Percentiles rank a stretch among this genome's conserved stretches.
phyloP scores from a whole-genome alignment of 30 jellyfish, hydroid and myxozoan genomes.

The Rhopilema esculentum region DNA sequence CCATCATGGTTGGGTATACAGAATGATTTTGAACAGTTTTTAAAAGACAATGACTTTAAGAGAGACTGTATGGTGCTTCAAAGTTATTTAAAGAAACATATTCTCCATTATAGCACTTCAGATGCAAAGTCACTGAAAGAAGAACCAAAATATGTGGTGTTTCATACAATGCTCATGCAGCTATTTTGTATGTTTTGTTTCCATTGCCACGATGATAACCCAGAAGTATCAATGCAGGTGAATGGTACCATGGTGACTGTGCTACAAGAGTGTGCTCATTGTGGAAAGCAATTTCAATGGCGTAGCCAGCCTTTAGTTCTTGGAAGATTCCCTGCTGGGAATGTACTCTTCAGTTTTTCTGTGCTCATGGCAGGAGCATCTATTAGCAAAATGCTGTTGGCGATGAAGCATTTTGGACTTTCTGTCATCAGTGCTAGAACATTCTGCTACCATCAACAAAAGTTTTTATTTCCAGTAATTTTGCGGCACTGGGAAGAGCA shows the following conservation, averaged over 20 bases:
- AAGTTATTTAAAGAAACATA: not conserved
- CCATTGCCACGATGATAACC: conserved; percentile 30
- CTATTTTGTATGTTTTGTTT: conserved; percentile 51
- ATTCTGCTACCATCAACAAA: conserved; percentile 27
- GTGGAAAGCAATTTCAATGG: conserved; percentile 4
- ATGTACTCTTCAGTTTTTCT: conserved; percentile 40
- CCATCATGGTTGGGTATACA: not conserved
- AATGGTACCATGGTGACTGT: conserved; percentile 64
- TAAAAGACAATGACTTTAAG: not conserved
- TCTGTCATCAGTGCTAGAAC: conserved; percentile 54
- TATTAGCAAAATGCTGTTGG: conserved; percentile 37
- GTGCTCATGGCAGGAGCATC: conserved; percentile 48
- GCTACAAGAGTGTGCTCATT: conserved; percentile 29
- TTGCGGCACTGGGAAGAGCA: conserved; percentile 26
- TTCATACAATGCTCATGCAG: conserved; percentile 25
- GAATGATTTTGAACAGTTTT: not conserved
- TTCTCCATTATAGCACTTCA: conserved; percentile 4
- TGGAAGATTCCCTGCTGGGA: conserved; percentile 37
- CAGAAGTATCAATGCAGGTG: conserved; percentile 35
- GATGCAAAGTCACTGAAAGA: conserved; percentile 14
- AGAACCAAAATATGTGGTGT: conserved; percentile 52
- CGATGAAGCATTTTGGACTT: conserved; percentile 19
- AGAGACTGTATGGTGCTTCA: not conserved
- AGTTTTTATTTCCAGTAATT: conserved; percentile 12
- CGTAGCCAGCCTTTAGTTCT: conserved; percentile 44